These are phyloP conservation scores for Sympetrum striolatum DNA, from an alignment of 2,888 invertebrate genomes.

Conservation along the genomic window DNA sequence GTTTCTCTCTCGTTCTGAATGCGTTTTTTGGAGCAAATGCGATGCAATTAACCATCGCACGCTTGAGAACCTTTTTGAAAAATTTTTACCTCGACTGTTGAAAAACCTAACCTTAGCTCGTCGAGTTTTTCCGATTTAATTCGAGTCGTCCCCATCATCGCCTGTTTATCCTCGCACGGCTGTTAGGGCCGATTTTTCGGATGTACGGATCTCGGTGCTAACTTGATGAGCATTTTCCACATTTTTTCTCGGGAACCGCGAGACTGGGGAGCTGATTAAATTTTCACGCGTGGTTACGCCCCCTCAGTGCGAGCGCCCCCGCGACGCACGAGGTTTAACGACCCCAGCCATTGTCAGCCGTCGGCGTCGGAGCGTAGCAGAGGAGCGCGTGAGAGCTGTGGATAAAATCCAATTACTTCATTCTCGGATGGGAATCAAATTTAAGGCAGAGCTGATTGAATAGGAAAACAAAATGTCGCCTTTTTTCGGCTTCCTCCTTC, in stretches of 20 bases:
- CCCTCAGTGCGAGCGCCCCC: not conserved
- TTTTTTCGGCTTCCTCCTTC: not conserved
- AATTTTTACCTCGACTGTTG: too few species aligned
- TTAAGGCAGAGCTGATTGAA: not conserved
- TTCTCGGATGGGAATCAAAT: not conserved
- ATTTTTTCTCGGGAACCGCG: not conserved
- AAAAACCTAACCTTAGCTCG: too few species aligned
- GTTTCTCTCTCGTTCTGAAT: too few species aligned
- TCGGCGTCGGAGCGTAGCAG: not conserved
- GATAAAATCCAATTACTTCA: not conserved
- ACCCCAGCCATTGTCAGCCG: not conserved
- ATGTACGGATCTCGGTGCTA: not conserved
- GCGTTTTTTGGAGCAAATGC: too few species aligned
- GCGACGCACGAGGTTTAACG: not conserved
- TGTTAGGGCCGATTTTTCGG: not conserved
- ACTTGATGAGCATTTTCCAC: not conserved
- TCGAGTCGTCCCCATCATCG: too few species aligned
- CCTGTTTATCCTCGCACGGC: too few species aligned
- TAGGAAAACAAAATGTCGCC: not conserved
- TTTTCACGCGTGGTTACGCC: conserved; percentile 1
- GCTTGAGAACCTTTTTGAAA: too few species aligned
- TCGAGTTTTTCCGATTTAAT: too few species aligned
- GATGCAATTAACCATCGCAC: too few species aligned
- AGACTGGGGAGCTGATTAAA: conserved; percentile 9
- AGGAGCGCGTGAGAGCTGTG: not conserved